Conservation (phyloP, 2,888 invertebrate species). For the Cephus pulcher region DNA sequence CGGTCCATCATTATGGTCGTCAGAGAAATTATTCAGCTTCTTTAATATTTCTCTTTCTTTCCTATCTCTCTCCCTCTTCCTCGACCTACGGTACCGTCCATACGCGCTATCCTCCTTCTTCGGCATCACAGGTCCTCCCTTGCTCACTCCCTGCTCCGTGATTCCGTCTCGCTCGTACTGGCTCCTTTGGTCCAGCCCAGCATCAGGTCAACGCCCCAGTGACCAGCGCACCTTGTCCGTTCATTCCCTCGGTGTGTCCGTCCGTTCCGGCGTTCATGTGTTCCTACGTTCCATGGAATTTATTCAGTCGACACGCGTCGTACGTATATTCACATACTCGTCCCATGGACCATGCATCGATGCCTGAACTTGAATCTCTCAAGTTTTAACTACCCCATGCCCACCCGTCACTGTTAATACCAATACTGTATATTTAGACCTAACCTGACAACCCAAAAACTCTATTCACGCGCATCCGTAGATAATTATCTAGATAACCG, state of each 20-base stretch:
- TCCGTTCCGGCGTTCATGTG: constrained; percentile 30
- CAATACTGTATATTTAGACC: background rate
- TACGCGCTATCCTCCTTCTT: background rate
- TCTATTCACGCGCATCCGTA: background rate
- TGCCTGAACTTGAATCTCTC: background rate
- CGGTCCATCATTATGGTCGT: background rate
- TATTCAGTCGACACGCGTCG: constrained; percentile 23
- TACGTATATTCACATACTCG: constrained; percentile 9
- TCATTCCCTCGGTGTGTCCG: constrained; percentile 12
- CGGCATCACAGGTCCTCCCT: background rate
- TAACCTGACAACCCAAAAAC: background rate
- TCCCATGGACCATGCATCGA: background rate
- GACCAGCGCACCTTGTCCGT: constrained; percentile 62
- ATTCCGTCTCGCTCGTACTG: constrained; percentile 50
- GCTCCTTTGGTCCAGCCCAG: constrained; percentile 53
- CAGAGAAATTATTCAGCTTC: background rate
- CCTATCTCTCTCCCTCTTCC: constrained; percentile 18
- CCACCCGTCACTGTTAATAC: background rate
- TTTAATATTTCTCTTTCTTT: background rate
- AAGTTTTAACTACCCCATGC: background rate
- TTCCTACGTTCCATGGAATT: constrained; percentile 20
- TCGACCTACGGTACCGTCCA: background rate
- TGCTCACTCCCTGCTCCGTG: constrained; percentile 18
- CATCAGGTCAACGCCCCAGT: constrained; percentile 65
- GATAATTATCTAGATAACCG: background rate